Conservation (phyloP, 2,888 invertebrate genomes). For the Crematogaster levior region DNA sequence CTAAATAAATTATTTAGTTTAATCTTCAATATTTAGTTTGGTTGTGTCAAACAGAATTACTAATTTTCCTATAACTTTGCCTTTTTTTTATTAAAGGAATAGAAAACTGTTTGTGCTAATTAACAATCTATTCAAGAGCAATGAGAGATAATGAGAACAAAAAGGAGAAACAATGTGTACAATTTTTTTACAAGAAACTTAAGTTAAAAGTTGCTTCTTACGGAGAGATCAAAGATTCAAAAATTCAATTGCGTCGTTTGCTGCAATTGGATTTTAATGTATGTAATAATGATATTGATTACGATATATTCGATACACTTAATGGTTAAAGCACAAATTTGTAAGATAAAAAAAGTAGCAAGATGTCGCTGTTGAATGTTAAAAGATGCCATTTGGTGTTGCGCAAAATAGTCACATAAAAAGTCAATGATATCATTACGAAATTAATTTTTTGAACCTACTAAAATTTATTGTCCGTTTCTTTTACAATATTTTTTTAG, state of each 20-base stretch:
- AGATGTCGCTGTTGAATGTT: background rate
- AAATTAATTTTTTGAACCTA: background rate
- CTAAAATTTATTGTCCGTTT: background rate
- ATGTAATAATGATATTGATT: constrained; percentile 29
- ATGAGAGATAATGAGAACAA: background rate
- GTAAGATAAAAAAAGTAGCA: background rate
- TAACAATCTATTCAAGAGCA: background rate
- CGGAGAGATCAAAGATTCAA: background rate
- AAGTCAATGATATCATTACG: background rate
- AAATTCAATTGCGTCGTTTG: background rate
- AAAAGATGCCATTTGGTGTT: background rate
- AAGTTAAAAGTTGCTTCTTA: background rate
- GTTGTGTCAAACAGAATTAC: background rate
- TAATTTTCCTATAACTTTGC: background rate
- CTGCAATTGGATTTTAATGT: background rate
- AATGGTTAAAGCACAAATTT: background rate
- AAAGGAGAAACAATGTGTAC: background rate
- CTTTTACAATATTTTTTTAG: background rate
- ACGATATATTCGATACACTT: background rate
- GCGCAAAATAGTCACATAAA: background rate
- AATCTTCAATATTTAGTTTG: background rate
- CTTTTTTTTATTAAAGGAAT: background rate
- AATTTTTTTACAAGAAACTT: background rate
- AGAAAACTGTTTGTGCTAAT: background rate
- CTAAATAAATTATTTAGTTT: background rate